These are phyloP conservation scores for Plagodis pulveraria DNA, from an alignment of 2,888 invertebrate species.

Conservation along the genomic window DNA sequence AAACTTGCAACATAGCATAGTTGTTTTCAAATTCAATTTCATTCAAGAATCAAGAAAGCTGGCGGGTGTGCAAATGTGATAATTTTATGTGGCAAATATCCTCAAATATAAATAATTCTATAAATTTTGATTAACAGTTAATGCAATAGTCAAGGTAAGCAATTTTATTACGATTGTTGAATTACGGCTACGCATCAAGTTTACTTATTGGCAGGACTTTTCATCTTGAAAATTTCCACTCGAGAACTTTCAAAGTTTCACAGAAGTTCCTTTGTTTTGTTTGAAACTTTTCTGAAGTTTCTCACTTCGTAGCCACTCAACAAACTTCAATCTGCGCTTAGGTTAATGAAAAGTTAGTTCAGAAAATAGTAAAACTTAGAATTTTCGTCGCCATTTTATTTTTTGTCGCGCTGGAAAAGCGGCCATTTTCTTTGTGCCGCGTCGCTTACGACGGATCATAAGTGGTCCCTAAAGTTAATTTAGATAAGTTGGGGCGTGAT, in stretches of 20 bases:
- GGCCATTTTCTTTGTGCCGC: conserved; percentile 86
- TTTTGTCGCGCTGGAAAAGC: conserved; percentile 86
- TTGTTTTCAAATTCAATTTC: conserved; percentile 78
- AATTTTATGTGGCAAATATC: conserved; percentile 61
- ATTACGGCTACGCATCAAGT: conserved; percentile 49
- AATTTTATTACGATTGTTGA: conserved; percentile 56
- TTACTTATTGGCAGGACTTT: conserved; percentile 78
- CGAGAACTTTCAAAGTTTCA: conserved; percentile 80
- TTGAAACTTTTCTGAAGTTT: conserved; percentile 68
- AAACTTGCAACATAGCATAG: conserved; percentile 83
- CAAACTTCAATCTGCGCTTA: conserved; percentile 57
- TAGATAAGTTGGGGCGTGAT: conserved; percentile 81
- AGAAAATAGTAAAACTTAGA: conserved; percentile 84
- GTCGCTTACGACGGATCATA: conserved; percentile 81
- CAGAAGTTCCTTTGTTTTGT: conserved; percentile 73
- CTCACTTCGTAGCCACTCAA: conserved; percentile 49
- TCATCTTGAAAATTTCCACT: conserved; percentile 85
- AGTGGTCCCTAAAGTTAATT: conserved; percentile 82
- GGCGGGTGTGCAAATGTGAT: conserved; percentile 83
- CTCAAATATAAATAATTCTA: conserved; percentile 58
- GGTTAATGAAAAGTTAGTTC: conserved; percentile 71
- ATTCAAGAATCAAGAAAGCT: conserved; percentile 81
- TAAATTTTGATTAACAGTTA: conserved; percentile 64
- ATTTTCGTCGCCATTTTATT: conserved; percentile 86
- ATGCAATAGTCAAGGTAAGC: conserved; percentile 82